Base-by-base conservation (phyloP, 2,888 invertebrate species). In the Caenorhabditis imperialis region DNA sequence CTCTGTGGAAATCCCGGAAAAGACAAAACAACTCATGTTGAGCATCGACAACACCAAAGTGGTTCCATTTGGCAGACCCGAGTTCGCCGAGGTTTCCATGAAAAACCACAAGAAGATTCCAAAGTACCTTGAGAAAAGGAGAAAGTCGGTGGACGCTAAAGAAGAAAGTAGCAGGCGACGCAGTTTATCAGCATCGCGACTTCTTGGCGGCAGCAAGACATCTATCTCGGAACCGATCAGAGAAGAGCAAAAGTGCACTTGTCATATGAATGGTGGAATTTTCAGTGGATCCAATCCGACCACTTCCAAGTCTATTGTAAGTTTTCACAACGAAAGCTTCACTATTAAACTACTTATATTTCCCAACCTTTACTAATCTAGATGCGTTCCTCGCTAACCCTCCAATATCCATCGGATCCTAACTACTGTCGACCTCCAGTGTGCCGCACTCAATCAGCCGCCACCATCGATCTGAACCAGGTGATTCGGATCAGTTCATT, bases 1-100 rank as follows among this genome's bases (percentile, higher is more conserved):
- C 30, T 77, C 80, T 10, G 70, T 83, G 1, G 81, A 79, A 38
- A 82, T 82, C 38, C 82, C 82, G 0, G 82, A 82, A 44, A 79
- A 81, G 53, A 81, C 82, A n/a, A 82, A 82, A 33, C 75, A 78
- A 30, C 57, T 82, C 20, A 80, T 82, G 81, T 37, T 82, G 10
- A 81, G 81, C 42, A 82, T 82, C 54, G 82, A 82, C 38, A 77
- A 79, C 51, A 82, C 82, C 3, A 73, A 71, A 54, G 63, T 78
- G 51, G 53, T 82, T 42, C 71, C 79, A 4, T 82, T 82, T 37
- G 82, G 82, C 45, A 45, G 82, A 33, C 82, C 82, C 0, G 81
- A 81, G 55, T 82, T 82, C 20, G 82, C 81, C 1, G 80, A 81
- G 42, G 74, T 78, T 0, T 74, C 76, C 1, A 55, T 76, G 55